Evolutionary conservation across 2,113 vertebrate species (phyloP).

Genomic region (Dipodomys spectabilis): DNA sequence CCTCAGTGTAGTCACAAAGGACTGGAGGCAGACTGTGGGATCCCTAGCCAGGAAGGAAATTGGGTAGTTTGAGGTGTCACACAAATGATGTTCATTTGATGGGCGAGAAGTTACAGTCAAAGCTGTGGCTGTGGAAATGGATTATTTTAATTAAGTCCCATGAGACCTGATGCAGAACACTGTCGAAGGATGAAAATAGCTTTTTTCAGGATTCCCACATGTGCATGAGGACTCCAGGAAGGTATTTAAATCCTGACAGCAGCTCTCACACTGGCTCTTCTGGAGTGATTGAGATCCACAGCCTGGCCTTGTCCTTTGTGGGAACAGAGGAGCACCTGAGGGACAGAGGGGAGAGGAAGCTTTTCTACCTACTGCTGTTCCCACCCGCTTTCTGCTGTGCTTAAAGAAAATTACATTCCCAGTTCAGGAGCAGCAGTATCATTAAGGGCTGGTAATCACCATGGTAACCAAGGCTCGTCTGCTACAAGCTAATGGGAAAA

Average conservation of each 20-base stretch:
- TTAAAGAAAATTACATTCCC: slow-evolving; percentile 68
- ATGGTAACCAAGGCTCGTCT: slow-evolving; percentile 59
- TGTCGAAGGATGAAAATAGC: slow-evolving; percentile 53
- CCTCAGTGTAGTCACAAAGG: not conserved
- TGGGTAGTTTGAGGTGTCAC: not conserved
- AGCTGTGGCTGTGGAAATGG: slow-evolving; percentile 48
- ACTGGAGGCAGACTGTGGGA: too few species aligned
- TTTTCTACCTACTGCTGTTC: not conserved
- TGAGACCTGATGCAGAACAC: slow-evolving; percentile 1
- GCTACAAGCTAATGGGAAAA: slow-evolving; percentile 61
- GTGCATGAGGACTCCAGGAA: not conserved
- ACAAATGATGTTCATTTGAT: slow-evolving; percentile 40
- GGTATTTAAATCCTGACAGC: slow-evolving; percentile 15
- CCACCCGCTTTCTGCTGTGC: not conserved
- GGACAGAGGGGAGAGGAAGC: not conserved
- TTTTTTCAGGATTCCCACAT: slow-evolving; percentile 31
- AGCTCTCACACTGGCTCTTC: not conserved
- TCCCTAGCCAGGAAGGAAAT: too few species aligned
- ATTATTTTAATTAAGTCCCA: slow-evolving; percentile 70
- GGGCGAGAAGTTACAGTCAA: not conserved
- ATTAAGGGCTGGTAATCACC: slow-evolving; percentile 68
- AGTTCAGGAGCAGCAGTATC: not conserved
- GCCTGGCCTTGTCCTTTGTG: slow-evolving; percentile 27
- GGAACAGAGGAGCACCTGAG: slow-evolving; percentile 16
- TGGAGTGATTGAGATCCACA: not conserved